Evolutionary conservation across 1,140 invertebrate species (phyloP), one percentile per base, ranked within the genome.

Genomic region (Ceratina australensis): DNA sequence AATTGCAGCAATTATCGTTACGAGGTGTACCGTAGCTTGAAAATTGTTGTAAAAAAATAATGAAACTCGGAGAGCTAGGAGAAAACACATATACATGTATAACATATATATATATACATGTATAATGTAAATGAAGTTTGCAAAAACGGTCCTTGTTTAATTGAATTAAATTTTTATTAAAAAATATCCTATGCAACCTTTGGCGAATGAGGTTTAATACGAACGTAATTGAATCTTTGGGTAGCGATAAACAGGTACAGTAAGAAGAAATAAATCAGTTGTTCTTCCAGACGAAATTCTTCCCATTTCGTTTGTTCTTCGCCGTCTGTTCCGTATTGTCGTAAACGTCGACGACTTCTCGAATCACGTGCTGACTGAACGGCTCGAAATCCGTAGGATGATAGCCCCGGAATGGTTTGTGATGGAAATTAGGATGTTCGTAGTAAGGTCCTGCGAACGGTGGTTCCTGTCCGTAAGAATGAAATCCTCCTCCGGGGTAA

Each of bases 331-430:
- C 59, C 12, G 64, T 54, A 3, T 84, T 82, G 0, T 90, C 87
- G 56, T 92, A 91, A 60, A 92, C 89, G 63, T 92, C 90, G 13
- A 92, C 87, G 13, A 92, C 81, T 74, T 92, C 92, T 57, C 88
- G 83, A 24, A 92, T 89, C 12, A 92, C 85, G 24, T 92, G 91
- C 54, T 92, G 89, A 68, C 85, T 87, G 56, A 88, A 92, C 16
- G 88, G 87, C 28, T 82, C 22, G 18, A 63, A 79, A 63, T 87
- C 64, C 3, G 13, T 8, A 13, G 3, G 20, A 4, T 65, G 73
- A 12, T 68, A n/a, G 5, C 20, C 78, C 47, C 28, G 69, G 28
- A 80, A 85, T 47, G 80, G 81, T 33, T 72, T 75, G 18, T 84
- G 76, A 4, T 71, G 72, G 13, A 72, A 84, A 63, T 68, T 52